phyloP scores from a whole-genome alignment of 2,888 invertebrate genomes.

The Pilophorus perplexus region DNA sequence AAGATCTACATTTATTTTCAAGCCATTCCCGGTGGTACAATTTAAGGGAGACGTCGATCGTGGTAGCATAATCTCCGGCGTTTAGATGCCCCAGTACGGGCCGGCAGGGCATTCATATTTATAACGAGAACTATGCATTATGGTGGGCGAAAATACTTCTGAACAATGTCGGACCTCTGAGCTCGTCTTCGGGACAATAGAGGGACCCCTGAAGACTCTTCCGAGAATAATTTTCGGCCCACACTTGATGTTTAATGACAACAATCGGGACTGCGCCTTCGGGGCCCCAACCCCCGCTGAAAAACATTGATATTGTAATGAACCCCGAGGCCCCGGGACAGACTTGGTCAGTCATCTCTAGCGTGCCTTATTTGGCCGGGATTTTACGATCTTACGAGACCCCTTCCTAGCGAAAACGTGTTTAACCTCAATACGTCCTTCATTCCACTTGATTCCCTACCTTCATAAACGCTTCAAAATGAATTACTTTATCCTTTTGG shows the following conservation, averaged over 20 bases:
- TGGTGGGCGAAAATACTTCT: conserved; percentile 28
- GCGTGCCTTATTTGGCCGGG: conserved; percentile 16
- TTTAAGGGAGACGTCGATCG: too few relatives aligned
- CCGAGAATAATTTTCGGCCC: conserved; percentile 29
- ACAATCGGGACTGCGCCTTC: conserved; percentile 11
- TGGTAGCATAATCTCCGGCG: too few relatives aligned
- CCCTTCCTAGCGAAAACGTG: conserved; percentile 20
- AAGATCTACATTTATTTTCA: too few relatives aligned
- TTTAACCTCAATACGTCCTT: conserved; percentile 30
- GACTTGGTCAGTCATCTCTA: conserved; percentile 8
- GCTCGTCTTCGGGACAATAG: neutral
- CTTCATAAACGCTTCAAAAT: conserved; percentile 37
- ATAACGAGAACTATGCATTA: conserved; percentile 31
- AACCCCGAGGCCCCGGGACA: neutral
- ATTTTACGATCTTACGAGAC: conserved; percentile 17
- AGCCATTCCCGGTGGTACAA: too few relatives aligned
- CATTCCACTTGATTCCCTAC: conserved; percentile 14
- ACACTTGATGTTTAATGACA: conserved; percentile 24
- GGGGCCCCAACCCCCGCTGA: neutral
- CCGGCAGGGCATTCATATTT: conserved; percentile 24
- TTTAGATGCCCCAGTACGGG: conserved; percentile 1
- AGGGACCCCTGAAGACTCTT: neutral
- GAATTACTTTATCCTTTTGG: conserved; percentile 34
- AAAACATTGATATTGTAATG: conserved; percentile 28
- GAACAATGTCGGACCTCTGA: conserved; percentile 12